A percentile compares a stretch with the other conserved stretches of the same genome.
Conservation (phyloP, 2,888 invertebrate genomes). For the Plagiodera versicolora region DNA sequence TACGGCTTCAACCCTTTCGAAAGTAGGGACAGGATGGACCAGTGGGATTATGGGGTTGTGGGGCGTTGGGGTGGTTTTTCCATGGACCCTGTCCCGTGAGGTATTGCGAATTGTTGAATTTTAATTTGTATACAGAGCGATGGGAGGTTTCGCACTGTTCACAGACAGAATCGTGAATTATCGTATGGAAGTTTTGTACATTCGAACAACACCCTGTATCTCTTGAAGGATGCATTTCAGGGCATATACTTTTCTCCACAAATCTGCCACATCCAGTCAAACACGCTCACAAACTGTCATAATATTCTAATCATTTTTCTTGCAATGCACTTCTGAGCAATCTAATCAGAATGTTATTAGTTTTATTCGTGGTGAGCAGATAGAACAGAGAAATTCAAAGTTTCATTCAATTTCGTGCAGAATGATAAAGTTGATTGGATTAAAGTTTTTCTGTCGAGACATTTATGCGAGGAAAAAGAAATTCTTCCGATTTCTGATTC, state of each 20-base stretch:
- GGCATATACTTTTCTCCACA: too few relatives aligned
- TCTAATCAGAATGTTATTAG: constrained; percentile 2
- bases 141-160: too few relatives aligned
- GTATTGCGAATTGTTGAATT: neutral
- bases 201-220: too few relatives aligned
- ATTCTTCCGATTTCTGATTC: too few relatives aligned
- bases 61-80: neutral
- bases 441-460: neutral
- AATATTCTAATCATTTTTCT: neutral
- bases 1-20: neutral
- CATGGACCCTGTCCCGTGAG: neutral
- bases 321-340: neutral
- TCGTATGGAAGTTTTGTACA: too few relatives aligned
- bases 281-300: too few relatives aligned
- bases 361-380: constrained; percentile 1
- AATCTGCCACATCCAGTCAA: too few relatives aligned
- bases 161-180: too few relatives aligned
- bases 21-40: neutral
- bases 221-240: too few relatives aligned
- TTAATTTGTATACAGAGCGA: too few relatives aligned
- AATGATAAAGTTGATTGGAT: neutral
- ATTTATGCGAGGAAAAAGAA: too few relatives aligned
- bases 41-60: neutral
- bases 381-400: neutral
- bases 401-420: neutral